phyloP scores from a whole-genome alignment of 2,113 vertebrate genomes.

The Hyperoodon ampullatus region DNA sequence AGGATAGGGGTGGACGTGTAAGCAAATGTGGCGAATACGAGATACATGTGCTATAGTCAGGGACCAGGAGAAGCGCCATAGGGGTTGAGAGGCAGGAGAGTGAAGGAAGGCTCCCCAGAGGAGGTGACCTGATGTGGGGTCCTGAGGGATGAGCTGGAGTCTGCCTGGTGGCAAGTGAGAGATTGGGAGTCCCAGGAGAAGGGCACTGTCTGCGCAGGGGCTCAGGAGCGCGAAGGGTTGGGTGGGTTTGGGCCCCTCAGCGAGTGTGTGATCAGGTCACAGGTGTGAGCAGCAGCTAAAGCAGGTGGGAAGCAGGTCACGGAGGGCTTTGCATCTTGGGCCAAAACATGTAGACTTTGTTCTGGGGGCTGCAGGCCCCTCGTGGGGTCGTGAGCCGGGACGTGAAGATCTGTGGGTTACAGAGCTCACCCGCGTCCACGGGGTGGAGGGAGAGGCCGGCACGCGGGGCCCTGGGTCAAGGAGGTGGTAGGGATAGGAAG shows the following conservation, averaged over 20 bases:
- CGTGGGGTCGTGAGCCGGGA: not conserved
- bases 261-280: not conserved
- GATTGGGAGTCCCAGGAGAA: not conserved
- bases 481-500: not conserved
- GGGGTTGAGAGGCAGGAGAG: not conserved
- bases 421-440: not conserved
- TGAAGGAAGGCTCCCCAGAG: not conserved
- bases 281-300: not conserved
- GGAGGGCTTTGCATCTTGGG: not conserved
- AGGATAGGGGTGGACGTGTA: not conserved
- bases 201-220: not conserved
- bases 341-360: not conserved
- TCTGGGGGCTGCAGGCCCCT: not conserved
- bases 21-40: not conserved
- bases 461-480: not conserved
- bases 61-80: no score
- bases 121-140: not conserved
- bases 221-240: not conserved
- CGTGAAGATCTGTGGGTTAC: not conserved
- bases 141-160: not conserved
- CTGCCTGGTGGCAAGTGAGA: not conserved
- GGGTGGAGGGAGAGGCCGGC: not conserved
- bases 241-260: not conserved
- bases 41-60: not conserved
- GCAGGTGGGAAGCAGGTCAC: not conserved